Conservation (phyloP, 2,797 vertebrate genomes). For the Rhodeus uyekii region DNA sequence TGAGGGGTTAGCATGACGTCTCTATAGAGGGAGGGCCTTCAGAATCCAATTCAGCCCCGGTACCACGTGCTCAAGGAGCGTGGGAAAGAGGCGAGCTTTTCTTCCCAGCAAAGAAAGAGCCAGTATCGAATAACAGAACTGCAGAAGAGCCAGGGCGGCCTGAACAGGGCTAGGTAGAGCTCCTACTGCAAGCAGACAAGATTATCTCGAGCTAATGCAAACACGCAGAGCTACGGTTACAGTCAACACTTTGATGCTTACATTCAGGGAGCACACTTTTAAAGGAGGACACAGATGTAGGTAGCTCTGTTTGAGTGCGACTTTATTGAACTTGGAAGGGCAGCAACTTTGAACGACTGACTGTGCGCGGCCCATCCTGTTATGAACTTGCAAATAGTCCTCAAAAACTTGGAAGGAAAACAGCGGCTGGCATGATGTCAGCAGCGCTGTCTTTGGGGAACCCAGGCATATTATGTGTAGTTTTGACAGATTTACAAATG, state of each 20-base stretch:
- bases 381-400: conserved; percentile 44
- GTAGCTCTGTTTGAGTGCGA: conserved; percentile 7
- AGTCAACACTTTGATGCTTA: conserved; percentile 43
- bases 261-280: conserved; percentile 20
- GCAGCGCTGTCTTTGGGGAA: conserved; percentile 11
- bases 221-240: conserved; percentile 45
- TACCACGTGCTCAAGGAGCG: conserved; percentile 95
- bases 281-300: conserved; percentile 29
- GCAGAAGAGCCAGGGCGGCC: conserved; percentile 67
- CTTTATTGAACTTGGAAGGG: conserved; percentile 21
- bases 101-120: conserved; percentile 93
- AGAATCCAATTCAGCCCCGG: conserved; percentile 87
- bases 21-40: conserved; percentile 77
- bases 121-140: conserved; percentile 82
- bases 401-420: conserved; percentile 33
- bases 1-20: conserved; percentile 66
- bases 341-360: conserved; percentile 39
- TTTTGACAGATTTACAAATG: conserved; percentile 39
- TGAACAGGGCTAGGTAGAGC: conserved; percentile 52
- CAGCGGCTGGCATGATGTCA: conserved; percentile 32
- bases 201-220: conserved; percentile 54
- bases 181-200: conserved; percentile 64
- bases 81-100: conserved; percentile 99
- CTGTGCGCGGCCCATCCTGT: conserved; percentile 48
- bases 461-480: background rate